Evolutionary conservation across 2,888 invertebrate genomes (phyloP).

Genomic region (Balanococcus diminutus): DNA sequence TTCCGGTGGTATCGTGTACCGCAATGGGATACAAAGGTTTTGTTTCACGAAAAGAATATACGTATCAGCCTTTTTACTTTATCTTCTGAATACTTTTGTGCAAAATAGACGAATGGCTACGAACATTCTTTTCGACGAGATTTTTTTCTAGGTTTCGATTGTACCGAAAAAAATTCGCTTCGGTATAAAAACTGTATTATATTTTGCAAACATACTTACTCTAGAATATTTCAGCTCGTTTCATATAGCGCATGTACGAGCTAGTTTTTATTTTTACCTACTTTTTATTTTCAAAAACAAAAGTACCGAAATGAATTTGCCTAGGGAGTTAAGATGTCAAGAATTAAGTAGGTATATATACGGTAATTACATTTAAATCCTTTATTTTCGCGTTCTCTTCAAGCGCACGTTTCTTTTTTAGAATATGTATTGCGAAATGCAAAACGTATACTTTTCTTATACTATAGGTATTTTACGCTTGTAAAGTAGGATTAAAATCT

Average conservation of each 20-base stretch:
- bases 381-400: conserved; percentile 14
- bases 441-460: conserved; percentile 31
- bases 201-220: neutral
- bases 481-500: conserved; percentile 35
- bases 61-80: neutral
- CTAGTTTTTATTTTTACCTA: neutral
- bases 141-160: conserved; percentile 11
- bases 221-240: neutral
- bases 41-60: conserved; percentile 4
- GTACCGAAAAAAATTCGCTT: neutral
- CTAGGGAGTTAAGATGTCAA: neutral
- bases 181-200: neutral
- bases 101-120: conserved; percentile 6
- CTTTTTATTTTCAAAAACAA: neutral
- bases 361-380: conserved; percentile 33
- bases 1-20: neutral
- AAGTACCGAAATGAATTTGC: neutral
- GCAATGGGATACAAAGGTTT: conserved; percentile 13
- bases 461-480: neutral
- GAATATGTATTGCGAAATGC: conserved; percentile 10
- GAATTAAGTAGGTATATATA: too few species aligned
- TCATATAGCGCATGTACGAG: neutral
- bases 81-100: conserved; percentile 17
- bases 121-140: neutral
- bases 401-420: conserved; percentile 30